These are phyloP conservation scores for Orgyia antiqua DNA, from an alignment of 2,888 invertebrate genomes.

Conservation along the genomic window DNA sequence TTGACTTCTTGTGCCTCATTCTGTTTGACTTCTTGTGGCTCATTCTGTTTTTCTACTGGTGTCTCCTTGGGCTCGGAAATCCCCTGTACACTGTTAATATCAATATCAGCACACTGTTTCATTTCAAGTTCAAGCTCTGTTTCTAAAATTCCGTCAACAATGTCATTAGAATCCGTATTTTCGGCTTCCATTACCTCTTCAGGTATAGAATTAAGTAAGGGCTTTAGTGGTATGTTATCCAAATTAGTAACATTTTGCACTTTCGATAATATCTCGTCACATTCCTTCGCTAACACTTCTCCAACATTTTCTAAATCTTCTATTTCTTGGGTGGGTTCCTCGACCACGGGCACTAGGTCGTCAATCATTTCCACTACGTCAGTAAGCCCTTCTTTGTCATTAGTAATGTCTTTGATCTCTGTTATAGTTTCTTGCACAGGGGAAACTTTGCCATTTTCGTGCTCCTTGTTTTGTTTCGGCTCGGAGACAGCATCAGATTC, in stretches of 20 bases:
- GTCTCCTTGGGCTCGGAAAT: slow-evolving; percentile 28
- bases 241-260: slow-evolving; percentile 67
- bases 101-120: slow-evolving; percentile 41
- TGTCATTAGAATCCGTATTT: slow-evolving; percentile 55
- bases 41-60: too few species aligned
- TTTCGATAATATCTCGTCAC: slow-evolving; percentile 68
- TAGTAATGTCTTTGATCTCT: slow-evolving; percentile 55
- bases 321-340: slow-evolving; percentile 53
- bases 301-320: slow-evolving; percentile 60
- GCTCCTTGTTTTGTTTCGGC: slow-evolving; percentile 35
- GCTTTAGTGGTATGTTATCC: slow-evolving; percentile 57
- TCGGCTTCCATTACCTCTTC: slow-evolving; percentile 63
- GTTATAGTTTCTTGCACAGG: slow-evolving; percentile 38
- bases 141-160: slow-evolving; percentile 63
- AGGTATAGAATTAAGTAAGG: slow-evolving; percentile 52
- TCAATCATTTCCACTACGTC: slow-evolving; percentile 50
- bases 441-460: slow-evolving; percentile 35
- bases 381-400: slow-evolving; percentile 40
- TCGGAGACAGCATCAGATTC: slow-evolving; percentile 27
- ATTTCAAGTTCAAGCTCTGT: slow-evolving; percentile 56
- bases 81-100: slow-evolving; percentile 34
- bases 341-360: slow-evolving; percentile 53
- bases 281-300: slow-evolving; percentile 67
- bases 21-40: too few species aligned
- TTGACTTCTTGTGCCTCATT: slow-evolving; percentile 11